Conservation (phyloP, 2,113 vertebrate genomes). For the Ageneiosus marmoratus region DNA sequence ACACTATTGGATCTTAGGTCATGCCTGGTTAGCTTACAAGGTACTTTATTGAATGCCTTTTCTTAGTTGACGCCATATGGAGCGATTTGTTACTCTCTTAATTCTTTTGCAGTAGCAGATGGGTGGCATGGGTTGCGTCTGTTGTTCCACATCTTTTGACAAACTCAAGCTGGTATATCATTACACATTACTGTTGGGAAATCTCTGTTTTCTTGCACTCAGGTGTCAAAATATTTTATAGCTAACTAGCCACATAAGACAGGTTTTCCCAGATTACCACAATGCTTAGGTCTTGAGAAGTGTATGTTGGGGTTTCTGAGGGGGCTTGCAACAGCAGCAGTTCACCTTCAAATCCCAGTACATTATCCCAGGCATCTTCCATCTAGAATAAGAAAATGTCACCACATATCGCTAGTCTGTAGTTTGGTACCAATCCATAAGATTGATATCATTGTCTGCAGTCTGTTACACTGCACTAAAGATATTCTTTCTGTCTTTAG, state of each 20-base stretch:
- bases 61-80: too few relatives aligned
- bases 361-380: conserved; percentile 67
- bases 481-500: background rate
- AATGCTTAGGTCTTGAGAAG: background rate
- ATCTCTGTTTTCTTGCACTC: background rate
- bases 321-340: conserved; percentile 24
- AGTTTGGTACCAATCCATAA: conserved; percentile 64
- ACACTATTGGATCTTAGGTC: too few relatives aligned
- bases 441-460: background rate
- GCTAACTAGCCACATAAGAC: background rate
- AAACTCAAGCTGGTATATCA: background rate
- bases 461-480: background rate
- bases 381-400: conserved; percentile 62
- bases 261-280: background rate
- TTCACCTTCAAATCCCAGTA: conserved; percentile 63
- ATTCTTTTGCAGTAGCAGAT: too few relatives aligned
- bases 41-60: too few relatives aligned
- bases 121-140: too few relatives aligned
- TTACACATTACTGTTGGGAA: background rate
- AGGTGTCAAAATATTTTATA: background rate
- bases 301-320: conserved; percentile 17
- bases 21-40: too few relatives aligned
- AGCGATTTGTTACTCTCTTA: too few relatives aligned
- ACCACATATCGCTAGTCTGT: conserved; percentile 58
- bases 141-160: too few relatives aligned